A percentile compares a stretch with the other conserved stretches of the same genome.
Evolutionary conservation across 1,140 invertebrate species (phyloP).

Genomic region (Elymnias hypermnestra): DNA sequence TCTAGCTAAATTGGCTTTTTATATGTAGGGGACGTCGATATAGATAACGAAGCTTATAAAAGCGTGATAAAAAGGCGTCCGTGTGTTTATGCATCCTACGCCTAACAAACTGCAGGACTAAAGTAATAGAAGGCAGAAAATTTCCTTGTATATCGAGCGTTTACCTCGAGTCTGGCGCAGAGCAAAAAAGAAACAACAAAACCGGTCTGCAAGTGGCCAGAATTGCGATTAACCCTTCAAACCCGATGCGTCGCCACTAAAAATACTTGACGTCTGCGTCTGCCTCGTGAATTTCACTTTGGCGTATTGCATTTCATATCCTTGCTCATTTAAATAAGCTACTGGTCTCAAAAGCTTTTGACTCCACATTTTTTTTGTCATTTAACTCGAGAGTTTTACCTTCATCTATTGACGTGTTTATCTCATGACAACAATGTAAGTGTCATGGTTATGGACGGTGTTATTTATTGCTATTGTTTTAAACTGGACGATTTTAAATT

Average conservation of each 20-base stretch:
- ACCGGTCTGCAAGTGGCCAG: conserved; percentile 59
- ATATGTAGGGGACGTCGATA: too few species aligned
- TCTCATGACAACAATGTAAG: background rate
- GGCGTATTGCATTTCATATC: conserved; percentile 17
- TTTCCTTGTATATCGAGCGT: conserved; percentile 35
- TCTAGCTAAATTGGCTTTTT: too few species aligned
- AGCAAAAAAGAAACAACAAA: conserved; percentile 36
- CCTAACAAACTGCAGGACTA: conserved; percentile 13
- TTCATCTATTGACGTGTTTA: background rate
- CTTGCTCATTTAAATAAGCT: conserved; percentile 5
- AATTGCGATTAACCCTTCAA: conserved; percentile 62
- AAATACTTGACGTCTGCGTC: conserved; percentile 44
- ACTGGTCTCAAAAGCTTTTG: background rate
- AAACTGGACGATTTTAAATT: too few species aligned
- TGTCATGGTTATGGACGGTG: too few species aligned
- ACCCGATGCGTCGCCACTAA: conserved; percentile 53
- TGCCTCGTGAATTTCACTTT: conserved; percentile 25
- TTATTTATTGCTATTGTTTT: too few species aligned
- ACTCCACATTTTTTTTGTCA: background rate
- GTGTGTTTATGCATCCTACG: too few species aligned
- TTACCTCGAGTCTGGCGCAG: conserved; percentile 35
- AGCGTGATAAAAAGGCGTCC: too few species aligned
- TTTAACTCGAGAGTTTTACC: background rate
- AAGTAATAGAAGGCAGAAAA: conserved; percentile 35
- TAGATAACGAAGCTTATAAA: too few species aligned